Conservation (phyloP, 2,888 invertebrate species). For the Octodonta nipae region DNA sequence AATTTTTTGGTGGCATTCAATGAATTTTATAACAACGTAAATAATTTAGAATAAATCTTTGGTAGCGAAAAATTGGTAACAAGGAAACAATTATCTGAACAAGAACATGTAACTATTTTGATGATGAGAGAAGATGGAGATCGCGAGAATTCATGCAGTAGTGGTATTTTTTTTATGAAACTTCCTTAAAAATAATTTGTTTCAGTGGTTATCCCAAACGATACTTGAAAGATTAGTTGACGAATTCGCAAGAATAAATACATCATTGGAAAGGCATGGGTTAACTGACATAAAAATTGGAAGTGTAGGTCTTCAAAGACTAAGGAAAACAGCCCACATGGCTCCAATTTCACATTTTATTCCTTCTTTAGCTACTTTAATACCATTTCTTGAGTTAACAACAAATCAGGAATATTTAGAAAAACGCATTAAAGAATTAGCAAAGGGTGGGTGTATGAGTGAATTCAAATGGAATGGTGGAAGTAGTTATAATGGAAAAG, state of each 20-base stretch:
- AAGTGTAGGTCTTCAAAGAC: constrained; percentile 55
- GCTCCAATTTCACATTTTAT: constrained; percentile 36
- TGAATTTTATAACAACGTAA: no score
- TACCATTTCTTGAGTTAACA: constrained; percentile 70
- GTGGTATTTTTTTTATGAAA: background rate
- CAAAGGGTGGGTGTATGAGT: constrained; percentile 75
- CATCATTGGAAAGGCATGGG: constrained; percentile 55
- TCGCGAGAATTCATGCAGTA: no score
- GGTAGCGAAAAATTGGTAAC: no score
- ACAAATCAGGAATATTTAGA: constrained; percentile 78
- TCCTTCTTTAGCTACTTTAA: constrained; percentile 47
- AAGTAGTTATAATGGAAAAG: constrained; percentile 54
- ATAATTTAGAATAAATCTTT: no score
- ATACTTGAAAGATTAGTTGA: constrained; percentile 60
- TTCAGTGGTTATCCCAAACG: constrained; percentile 75
- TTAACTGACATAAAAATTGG: constrained; percentile 53
- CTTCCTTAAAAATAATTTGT: constrained; percentile 3
- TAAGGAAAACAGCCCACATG: constrained; percentile 59
- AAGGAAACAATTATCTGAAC: no score
- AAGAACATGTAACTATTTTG: no score
- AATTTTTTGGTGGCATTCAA: no score
- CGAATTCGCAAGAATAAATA: constrained; percentile 62
- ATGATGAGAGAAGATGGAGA: no score
- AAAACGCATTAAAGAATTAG: constrained; percentile 61
- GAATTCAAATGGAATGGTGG: constrained; percentile 82